Conservation (phyloP, 1,140 invertebrate species). For the Lucilia sericata region DNA sequence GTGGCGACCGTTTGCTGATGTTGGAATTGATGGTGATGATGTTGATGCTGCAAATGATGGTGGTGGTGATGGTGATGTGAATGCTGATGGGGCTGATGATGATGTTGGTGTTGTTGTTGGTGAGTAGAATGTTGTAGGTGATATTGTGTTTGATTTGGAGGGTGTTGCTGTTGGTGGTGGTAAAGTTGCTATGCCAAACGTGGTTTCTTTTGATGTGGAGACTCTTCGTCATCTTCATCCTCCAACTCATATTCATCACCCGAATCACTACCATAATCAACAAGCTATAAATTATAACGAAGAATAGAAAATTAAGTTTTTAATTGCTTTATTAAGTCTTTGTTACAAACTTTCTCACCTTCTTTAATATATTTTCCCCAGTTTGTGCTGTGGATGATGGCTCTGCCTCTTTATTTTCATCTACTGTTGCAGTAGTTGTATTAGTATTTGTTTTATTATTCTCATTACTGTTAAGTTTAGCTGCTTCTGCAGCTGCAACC, state of each 20-base stretch:
- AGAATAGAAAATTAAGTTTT: no score
- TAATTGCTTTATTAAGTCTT: no score
- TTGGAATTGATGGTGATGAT: slow-evolving; percentile 22
- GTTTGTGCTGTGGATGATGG: slow-evolving; percentile 40
- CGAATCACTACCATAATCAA: slow-evolving; percentile 95
- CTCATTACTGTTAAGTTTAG: slow-evolving; percentile 52
- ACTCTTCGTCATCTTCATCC: slow-evolving; percentile 76
- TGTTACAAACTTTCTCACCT: slow-evolving; percentile 38
- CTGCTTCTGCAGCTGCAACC: slow-evolving; percentile 48
- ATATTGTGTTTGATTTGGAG: slow-evolving; percentile 39
- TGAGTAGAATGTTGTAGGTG: slow-evolving; percentile 25
- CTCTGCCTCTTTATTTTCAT: slow-evolving; percentile 38
- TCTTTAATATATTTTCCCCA: slow-evolving; percentile 48
- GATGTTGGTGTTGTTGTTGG: slow-evolving; percentile 5
- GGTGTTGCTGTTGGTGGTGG: slow-evolving; percentile 43
- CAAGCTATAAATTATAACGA: slow-evolving; percentile 78
- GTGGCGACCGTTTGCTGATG: slow-evolving; percentile 32
- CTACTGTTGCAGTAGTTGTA: slow-evolving; percentile 43
- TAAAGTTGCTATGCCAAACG: slow-evolving; percentile 64
- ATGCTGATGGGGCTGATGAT: neutral
- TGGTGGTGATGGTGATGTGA: neutral
- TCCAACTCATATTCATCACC: slow-evolving; percentile 96
- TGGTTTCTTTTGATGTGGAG: slow-evolving; percentile 65
- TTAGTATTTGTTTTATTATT: slow-evolving; percentile 52
- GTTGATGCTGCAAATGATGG: neutral